phyloP scores from a whole-genome alignment of 2,797 vertebrate species.

The Hybognathus amarus region DNA sequence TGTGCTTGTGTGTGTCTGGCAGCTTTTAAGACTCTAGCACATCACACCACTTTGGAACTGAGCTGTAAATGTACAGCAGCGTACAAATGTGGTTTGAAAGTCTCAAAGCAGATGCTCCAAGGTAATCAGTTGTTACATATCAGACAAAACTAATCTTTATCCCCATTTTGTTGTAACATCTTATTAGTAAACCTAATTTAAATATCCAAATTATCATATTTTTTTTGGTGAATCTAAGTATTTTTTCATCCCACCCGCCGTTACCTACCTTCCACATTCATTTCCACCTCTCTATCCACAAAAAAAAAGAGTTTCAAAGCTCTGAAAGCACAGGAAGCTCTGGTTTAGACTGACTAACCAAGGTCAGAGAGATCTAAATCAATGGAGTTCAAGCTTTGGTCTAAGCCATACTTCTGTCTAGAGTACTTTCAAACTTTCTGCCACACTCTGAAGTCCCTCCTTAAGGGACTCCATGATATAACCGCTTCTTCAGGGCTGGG shows the following conservation, averaged over 20 bases:
- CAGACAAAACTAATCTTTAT: not conserved
- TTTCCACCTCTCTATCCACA: not conserved
- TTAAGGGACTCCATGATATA: not conserved
- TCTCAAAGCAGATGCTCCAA: not conserved
- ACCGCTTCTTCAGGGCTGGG: not conserved
- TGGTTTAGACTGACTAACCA: slow-evolving; percentile 19
- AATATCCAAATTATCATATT: not conserved
- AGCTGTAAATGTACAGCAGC: slow-evolving; percentile 20
- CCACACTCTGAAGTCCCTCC: not conserved
- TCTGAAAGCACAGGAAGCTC: not conserved
- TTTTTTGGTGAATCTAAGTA: not conserved
- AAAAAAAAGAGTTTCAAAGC: not conserved
- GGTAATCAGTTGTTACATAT: not conserved
- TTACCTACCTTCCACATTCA: not conserved
- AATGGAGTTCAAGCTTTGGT: slow-evolving; percentile 1
- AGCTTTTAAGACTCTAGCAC: slow-evolving; percentile 13
- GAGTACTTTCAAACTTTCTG: not conserved
- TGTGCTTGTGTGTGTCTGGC: slow-evolving; percentile 20
- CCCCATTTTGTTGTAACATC: not conserved
- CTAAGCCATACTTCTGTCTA: not conserved
- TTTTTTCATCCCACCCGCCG: not conserved
- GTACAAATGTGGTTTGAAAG: not conserved
- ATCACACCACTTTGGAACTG: not conserved
- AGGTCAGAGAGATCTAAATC: not conserved
- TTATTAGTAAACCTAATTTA: not conserved